Conservation (phyloP, 2,797 vertebrate species). For the Sebastes itinus region DNA sequence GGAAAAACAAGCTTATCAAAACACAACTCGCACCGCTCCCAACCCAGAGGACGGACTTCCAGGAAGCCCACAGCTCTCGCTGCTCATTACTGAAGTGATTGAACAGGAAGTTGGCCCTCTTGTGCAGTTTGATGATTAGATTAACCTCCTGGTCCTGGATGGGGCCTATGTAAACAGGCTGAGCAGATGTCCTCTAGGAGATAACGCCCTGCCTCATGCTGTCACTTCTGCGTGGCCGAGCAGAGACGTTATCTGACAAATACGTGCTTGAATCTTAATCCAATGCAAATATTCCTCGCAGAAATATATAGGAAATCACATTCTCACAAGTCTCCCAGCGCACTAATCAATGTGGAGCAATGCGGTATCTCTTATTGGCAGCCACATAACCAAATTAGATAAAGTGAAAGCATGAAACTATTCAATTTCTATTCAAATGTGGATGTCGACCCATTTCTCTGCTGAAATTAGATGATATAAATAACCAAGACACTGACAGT, state of each 20-base stretch:
- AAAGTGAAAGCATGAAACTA: constrained; percentile 60
- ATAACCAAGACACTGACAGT: constrained; percentile 16
- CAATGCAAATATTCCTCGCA: constrained; percentile 45
- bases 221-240: constrained; percentile 70
- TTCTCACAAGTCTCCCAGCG: constrained; percentile 6
- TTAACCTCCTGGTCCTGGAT: constrained; percentile 81
- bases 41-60: constrained; percentile 78
- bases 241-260: constrained; percentile 67
- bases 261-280: constrained; percentile 69
- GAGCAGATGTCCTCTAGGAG: constrained; percentile 86
- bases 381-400: constrained; percentile 58
- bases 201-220: constrained; percentile 76
- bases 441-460: constrained; percentile 12
- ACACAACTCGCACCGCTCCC: constrained; percentile 81
- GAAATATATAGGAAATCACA: constrained; percentile 39
- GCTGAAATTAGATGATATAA: constrained; percentile 49
- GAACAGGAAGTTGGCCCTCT: constrained; percentile 85
- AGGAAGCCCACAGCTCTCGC: constrained; percentile 83
- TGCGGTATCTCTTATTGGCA: constrained; percentile 47
- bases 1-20: constrained; percentile 81
- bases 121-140: constrained; percentile 83
- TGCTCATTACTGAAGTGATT: constrained; percentile 81
- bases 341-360: constrained; percentile 48
- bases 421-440: constrained; percentile 74
- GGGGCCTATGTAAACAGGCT: constrained; percentile 77